Conservation (phyloP, 2,113 vertebrate species). For the Tapirus terrestris region DNA sequence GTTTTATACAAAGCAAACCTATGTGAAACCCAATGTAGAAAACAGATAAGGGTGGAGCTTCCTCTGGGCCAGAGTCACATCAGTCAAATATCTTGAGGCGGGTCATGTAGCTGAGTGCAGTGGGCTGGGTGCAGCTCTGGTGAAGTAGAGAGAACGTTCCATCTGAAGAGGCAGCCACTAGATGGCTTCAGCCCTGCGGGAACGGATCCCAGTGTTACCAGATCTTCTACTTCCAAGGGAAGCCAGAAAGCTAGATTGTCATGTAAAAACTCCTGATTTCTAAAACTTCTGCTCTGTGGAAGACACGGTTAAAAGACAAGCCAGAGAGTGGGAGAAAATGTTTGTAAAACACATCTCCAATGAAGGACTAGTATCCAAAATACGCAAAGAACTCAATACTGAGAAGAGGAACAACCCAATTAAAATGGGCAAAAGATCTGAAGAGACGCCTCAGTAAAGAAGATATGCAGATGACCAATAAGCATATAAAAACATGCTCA, state of each 20-base stretch:
- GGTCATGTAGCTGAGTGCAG: background rate
- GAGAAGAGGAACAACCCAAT: background rate
- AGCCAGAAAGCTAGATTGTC: background rate
- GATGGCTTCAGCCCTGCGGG: background rate
- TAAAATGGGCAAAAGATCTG: conserved; percentile 7
- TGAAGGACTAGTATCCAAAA: background rate
- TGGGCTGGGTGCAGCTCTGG: background rate
- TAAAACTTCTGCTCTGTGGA: background rate
- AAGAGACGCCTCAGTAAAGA: background rate
- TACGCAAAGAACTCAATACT: background rate
- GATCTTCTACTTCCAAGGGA: background rate
- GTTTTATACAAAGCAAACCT: background rate
- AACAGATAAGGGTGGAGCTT: background rate
- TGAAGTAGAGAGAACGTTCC: background rate
- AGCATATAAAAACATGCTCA: background rate
- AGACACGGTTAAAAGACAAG: background rate
- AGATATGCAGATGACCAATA: background rate
- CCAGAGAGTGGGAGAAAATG: background rate
- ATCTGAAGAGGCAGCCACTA: background rate
- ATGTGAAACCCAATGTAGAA: background rate
- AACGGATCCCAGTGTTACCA: background rate
- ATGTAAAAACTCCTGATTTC: background rate
- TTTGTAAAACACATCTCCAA: background rate
- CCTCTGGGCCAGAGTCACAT: background rate
- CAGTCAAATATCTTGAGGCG: background rate